phyloP scores from a whole-genome alignment of 2,113 vertebrate genomes.

The Tyrannus savana region DNA sequence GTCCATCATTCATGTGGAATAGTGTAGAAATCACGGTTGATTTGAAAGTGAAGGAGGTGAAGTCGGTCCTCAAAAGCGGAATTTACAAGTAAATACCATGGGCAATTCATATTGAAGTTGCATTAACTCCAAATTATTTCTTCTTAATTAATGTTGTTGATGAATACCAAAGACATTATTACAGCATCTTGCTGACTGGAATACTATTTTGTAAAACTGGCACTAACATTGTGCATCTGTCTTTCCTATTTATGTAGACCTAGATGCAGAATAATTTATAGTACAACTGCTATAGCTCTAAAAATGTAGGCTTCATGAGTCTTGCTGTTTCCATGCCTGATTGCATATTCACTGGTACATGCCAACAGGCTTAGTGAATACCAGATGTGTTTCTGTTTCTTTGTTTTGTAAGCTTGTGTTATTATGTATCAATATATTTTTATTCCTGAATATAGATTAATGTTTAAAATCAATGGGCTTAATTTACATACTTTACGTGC shows the following conservation, averaged over 20 bases:
- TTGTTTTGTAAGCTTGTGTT: not conserved
- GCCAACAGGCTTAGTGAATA: not conserved
- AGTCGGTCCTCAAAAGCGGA: not conserved
- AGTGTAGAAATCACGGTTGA: not conserved
- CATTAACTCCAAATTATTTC: conserved; percentile 49
- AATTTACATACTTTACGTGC: not conserved
- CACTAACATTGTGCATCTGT: conserved; percentile 38
- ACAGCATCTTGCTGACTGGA: conserved; percentile 14
- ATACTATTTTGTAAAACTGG: conserved; percentile 38
- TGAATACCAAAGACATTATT: conserved; percentile 52
- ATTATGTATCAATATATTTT: not conserved
- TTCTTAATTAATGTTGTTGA: conserved; percentile 58
- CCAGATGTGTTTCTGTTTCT: not conserved
- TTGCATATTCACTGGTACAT: not conserved
- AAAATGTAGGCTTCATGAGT: not conserved
- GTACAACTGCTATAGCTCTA: not conserved
- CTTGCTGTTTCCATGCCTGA: not conserved
- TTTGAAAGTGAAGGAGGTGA: not conserved
- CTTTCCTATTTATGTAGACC: conserved; percentile 41
- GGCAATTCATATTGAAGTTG: conserved; percentile 10
- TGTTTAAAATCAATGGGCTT: not conserved
- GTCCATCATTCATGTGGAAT: not conserved
- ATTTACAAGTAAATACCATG: conserved; percentile 7
- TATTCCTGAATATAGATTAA: not conserved
- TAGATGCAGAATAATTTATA: conserved; percentile 10